Conservation (phyloP, 2,113 vertebrate species). For the Drymodes brunneopygia region DNA sequence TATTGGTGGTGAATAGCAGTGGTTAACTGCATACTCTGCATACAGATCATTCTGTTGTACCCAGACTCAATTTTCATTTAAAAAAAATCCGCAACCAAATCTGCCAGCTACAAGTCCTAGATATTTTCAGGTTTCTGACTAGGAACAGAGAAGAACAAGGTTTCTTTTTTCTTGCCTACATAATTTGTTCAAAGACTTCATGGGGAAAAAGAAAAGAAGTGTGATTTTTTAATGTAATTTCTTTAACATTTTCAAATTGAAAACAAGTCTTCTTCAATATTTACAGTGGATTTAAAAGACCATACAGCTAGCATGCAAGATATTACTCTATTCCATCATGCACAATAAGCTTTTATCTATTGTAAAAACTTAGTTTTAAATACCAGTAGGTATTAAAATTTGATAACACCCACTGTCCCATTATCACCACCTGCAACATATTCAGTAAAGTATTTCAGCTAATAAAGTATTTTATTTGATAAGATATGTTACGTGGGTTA, state of each 20-base stretch:
- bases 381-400: neutral
- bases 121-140: neutral
- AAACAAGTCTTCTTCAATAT: neutral
- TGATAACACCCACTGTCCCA: neutral
- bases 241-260: neutral
- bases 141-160: neutral
- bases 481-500: neutral
- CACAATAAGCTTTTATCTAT: neutral
- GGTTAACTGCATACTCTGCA: neutral
- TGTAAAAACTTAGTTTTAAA: neutral
- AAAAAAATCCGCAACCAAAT: neutral
- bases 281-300: neutral
- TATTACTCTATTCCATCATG: neutral
- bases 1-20: conserved; percentile 8
- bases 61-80: neutral
- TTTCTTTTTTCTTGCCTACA: neutral
- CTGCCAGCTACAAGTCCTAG: neutral
- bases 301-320: neutral
- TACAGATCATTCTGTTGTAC: neutral
- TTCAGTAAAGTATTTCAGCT: neutral
- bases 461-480: neutral
- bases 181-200: neutral
- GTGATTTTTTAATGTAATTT: neutral
- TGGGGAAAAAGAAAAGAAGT: neutral
- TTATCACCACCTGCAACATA: neutral